Conservation (phyloP, 2,888 invertebrate species). For the Drosophila formosana region DNA sequence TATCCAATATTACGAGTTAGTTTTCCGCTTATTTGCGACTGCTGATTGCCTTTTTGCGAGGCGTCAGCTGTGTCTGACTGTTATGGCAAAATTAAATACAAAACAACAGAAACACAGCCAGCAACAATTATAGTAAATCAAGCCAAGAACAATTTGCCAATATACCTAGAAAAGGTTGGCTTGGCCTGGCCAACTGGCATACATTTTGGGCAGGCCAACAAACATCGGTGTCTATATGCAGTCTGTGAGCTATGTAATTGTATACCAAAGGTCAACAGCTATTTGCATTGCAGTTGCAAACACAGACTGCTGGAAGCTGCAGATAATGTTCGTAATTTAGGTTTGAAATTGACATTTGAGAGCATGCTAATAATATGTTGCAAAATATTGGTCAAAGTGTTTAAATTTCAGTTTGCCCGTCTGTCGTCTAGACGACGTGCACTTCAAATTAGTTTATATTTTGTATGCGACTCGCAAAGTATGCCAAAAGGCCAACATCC, state of each 20-base stretch:
- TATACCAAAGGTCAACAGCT: conserved; percentile 68
- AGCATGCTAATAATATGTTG: conserved; percentile 18
- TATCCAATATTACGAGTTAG: conserved; percentile 3
- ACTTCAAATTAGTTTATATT: conserved; percentile 9
- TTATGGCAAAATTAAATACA: conserved; percentile 60
- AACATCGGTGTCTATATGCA: conserved; percentile 3
- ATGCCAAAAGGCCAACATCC: conserved; percentile 22
- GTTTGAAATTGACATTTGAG: conserved; percentile 41
- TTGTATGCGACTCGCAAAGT: conserved; percentile 13
- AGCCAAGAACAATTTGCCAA: conserved; percentile 65
- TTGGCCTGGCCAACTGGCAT: neutral
- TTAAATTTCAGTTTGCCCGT: conserved; percentile 15
- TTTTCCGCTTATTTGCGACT: conserved; percentile 25
- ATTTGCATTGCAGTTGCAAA: conserved; percentile 50
- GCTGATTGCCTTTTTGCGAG: conserved; percentile 21
- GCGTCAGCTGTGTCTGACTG: conserved; percentile 35
- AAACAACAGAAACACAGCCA: conserved; percentile 15
- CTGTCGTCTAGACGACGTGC: conserved; percentile 7
- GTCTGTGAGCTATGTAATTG: conserved; percentile 41
- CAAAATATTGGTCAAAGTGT: conserved; percentile 36
- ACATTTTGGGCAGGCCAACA: conserved; percentile 45
- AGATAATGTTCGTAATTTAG: conserved; percentile 16
- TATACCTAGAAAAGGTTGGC: conserved; percentile 22
- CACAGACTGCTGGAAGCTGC: conserved; percentile 10
- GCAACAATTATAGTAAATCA: conserved; percentile 16